Evolutionary conservation across 2,888 invertebrate species (phyloP), one percentile per base, ranked within the genome.

Genomic region (Teinopalpus imperialis): DNA sequence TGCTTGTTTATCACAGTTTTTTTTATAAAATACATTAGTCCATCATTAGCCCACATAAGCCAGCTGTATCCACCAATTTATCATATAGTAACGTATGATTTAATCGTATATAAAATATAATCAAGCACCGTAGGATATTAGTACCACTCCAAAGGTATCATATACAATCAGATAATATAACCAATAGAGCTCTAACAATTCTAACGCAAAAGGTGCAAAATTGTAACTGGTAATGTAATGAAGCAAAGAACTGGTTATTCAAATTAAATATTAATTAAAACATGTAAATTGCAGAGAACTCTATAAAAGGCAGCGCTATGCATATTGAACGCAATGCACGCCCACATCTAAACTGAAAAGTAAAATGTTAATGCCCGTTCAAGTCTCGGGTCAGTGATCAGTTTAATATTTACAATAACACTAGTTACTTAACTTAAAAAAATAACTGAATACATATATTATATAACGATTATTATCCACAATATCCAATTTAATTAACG

Each of bases 211-310:
- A 46, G 35, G 35, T 40, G 35, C 46, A 46, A 40, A 46, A 35
- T 23, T 20, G 45, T 41, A 23, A 34, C 23, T 34, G 27, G 13
- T 26, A 24, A 29, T 40, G 40, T 46, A 46, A 46, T 40, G 40
- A 35, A 29, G 50, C 51, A 24, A 23, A 8, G 23, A 23, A 53
- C 55, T 44, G 49, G 52, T 56, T 57, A 54, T 55, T 57, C 40
- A 48, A 56, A 54, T 56, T 16, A 30, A 29, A 35, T 44, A 48
- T 40, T 50, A 53, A 53, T 50, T 56, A 49, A 50, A 52, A 52
- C 52, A 54, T 54, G 52, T 56, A 56, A 54, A 56, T 57, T 53
- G 50, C 49, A 34, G 16, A 29, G 14, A 10, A 16, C 20, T 40
- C 40, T 40, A 16, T 45, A 45, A 4, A 35, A 45, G 40, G 40